Evolutionary conservation across 2,113 vertebrate genomes (phyloP).

Genomic region (Candoia aspera): DNA sequence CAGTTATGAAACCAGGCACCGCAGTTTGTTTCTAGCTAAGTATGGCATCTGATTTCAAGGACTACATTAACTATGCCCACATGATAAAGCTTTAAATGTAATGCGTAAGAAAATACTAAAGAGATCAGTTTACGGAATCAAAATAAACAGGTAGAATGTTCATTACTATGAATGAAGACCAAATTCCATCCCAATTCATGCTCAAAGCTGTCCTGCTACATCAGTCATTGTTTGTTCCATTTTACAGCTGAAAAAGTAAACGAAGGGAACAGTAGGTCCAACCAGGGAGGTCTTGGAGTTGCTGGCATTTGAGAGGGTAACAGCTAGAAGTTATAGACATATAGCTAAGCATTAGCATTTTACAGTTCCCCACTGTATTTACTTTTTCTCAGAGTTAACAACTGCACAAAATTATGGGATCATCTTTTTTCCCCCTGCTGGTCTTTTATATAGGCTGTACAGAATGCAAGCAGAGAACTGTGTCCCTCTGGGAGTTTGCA

Average conservation of each 20-base stretch:
- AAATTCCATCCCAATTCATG: neutral
- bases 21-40: neutral
- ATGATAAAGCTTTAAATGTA: neutral
- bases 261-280: neutral
- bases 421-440: neutral
- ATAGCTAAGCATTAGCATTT: neutral
- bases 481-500: slow-evolving; percentile 19
- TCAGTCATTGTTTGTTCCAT: neutral
- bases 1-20: neutral
- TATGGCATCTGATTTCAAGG: neutral
- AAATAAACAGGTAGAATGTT: neutral
- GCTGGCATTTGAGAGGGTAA: neutral
- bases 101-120: neutral
- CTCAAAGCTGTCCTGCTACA: neutral
- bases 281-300: neutral
- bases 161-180: neutral
- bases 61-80: neutral
- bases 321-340: neutral
- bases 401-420: neutral
- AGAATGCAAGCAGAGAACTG: slow-evolving; percentile 39
- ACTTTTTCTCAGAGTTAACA: neutral
- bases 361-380: neutral
- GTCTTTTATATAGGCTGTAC: neutral
- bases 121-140: neutral
- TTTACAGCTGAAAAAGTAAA: neutral